Evolutionary conservation across 2,113 vertebrate species (phyloP).

Genomic region (Myanophis thanlyinensis): DNA sequence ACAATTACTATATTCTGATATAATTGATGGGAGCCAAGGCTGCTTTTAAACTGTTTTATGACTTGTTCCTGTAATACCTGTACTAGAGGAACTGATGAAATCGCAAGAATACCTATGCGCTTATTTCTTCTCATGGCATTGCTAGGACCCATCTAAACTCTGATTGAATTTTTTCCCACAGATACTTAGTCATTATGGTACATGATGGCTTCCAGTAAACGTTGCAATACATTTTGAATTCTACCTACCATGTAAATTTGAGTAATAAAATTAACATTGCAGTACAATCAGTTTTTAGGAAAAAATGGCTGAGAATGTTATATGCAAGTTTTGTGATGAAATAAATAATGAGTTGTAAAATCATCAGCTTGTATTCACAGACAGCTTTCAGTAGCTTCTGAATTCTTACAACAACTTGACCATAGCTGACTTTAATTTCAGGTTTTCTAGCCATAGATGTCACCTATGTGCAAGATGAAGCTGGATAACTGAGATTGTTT

Average conservation of each 20-base stretch:
- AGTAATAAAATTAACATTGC: background rate
- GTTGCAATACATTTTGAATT: background rate
- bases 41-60: background rate
- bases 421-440: background rate
- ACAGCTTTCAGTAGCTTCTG: background rate
- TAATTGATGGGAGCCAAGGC: background rate
- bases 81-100: background rate
- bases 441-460: background rate
- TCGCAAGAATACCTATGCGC: too few species aligned
- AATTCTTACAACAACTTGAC: background rate
- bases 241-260: background rate
- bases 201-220: background rate
- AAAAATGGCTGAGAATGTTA: background rate
- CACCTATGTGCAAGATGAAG: background rate
- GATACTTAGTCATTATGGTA: background rate
- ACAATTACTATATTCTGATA: background rate
- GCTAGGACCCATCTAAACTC: background rate
- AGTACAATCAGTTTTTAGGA: background rate
- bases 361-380: background rate
- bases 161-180: background rate
- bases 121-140: background rate
- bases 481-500: background rate
- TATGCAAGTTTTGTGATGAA: background rate
- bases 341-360: background rate
- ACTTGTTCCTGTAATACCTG: background rate